Conservation (phyloP, 2,888 invertebrate genomes). For the Lithophane ornitopus region DNA sequence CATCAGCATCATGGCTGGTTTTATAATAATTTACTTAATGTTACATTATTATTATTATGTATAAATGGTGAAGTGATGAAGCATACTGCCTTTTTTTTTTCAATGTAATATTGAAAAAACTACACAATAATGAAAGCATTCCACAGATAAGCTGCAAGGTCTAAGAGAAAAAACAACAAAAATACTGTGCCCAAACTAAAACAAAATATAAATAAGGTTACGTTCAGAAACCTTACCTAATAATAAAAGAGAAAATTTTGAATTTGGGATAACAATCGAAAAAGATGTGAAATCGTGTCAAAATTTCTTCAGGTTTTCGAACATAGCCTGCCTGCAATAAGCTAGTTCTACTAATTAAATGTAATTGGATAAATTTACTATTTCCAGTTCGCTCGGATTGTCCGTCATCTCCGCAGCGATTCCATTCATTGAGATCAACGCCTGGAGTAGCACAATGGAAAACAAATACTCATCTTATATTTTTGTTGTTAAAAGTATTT, state of each 20-base stretch:
- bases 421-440: conserved; percentile 88
- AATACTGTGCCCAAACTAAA: conserved; percentile 63
- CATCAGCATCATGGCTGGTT: conserved; percentile 3
- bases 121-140: conserved; percentile 64
- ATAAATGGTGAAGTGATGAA: conserved; percentile 19
- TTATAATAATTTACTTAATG: conserved; percentile 22
- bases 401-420: conserved; percentile 85
- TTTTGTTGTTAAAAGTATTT: conserved; percentile 47
- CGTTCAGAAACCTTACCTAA: conserved; percentile 88
- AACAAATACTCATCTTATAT: conserved; percentile 77
- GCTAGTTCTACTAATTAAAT: conserved; percentile 82
- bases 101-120: conserved; percentile 52
- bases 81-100: conserved; percentile 22
- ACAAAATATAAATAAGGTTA: conserved; percentile 79
- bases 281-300: conserved; percentile 33
- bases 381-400: conserved; percentile 84
- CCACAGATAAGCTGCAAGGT: conserved; percentile 59
- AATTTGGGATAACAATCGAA: conserved; percentile 63
- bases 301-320: conserved; percentile 85
- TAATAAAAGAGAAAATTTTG: conserved; percentile 70
- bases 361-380: conserved; percentile 83
- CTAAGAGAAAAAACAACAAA: conserved; percentile 62
- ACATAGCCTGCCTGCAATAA: conserved; percentile 87
- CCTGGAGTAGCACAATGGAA: conserved; percentile 85
- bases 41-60: background rate